Evolutionary conservation across 2,888 invertebrate species (phyloP).

Genomic region (Eilema caniola): DNA sequence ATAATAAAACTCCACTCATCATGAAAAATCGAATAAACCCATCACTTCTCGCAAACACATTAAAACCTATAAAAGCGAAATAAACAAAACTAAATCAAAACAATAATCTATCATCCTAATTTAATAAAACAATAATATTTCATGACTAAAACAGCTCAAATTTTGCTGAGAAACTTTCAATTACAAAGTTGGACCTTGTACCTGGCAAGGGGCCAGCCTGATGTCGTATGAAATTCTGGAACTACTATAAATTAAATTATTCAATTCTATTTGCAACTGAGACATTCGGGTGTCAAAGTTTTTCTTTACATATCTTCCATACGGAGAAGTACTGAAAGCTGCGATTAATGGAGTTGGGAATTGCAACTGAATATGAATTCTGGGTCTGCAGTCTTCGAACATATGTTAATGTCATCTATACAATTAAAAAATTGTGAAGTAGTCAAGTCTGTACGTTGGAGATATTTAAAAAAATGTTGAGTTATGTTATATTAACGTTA

Average conservation of each 20-base stretch:
- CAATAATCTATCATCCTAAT: conserved; percentile 45
- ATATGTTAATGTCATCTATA: not conserved
- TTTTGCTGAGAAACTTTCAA: conserved; percentile 66
- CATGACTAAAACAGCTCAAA: conserved; percentile 58
- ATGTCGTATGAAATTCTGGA: conserved; percentile 57
- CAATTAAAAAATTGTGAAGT: no score
- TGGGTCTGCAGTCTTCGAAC: not conserved
- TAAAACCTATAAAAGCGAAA: not conserved
- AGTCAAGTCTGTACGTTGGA: no score
- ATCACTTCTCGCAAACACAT: not conserved
- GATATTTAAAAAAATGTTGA: no score
- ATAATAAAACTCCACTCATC: not conserved
- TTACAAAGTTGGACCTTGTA: conserved; percentile 66
- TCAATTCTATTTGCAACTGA: conserved; percentile 64
- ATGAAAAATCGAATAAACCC: not conserved
- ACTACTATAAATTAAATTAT: conserved; percentile 74
- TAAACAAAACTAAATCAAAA: conserved; percentile 25
- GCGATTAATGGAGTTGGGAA: conserved; percentile 10
- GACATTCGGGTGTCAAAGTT: conserved; percentile 61
- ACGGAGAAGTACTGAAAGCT: conserved; percentile 13
- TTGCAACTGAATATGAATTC: not conserved
- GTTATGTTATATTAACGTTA: no score
- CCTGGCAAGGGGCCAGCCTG: conserved; percentile 68
- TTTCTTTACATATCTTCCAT: conserved; percentile 43
- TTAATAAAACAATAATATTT: conserved; percentile 56